Evolutionary conservation across 1,140 invertebrate species (phyloP).

Genomic region (Drosophila neocordata): DNA sequence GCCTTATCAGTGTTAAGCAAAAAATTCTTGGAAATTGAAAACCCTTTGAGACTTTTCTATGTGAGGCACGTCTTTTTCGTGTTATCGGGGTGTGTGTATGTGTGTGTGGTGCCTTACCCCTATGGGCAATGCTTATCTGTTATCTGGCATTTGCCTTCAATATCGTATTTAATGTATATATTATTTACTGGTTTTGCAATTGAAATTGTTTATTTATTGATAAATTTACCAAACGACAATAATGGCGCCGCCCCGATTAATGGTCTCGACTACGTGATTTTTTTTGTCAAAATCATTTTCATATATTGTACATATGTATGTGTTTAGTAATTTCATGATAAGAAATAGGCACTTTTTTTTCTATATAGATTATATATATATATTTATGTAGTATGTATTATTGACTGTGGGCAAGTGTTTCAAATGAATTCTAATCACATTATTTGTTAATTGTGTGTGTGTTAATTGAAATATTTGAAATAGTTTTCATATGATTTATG

Average conservation of each 20-base stretch:
- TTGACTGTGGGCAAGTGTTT: constrained; percentile 66
- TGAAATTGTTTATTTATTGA: constrained; percentile 59
- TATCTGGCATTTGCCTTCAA: constrained; percentile 25
- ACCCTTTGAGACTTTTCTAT: constrained; percentile 20
- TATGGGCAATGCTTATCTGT: constrained; percentile 19
- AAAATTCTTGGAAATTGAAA: constrained; percentile 48
- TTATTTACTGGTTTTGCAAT: constrained; percentile 60
- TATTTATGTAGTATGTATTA: neutral
- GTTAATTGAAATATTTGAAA: constrained; percentile 10
- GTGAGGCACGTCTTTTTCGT: neutral
- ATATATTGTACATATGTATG: neutral
- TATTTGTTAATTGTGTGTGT: neutral
- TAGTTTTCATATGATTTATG: neutral
- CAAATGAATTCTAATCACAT: constrained; percentile 12
- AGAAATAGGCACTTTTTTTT: neutral
- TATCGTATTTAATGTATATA: constrained; percentile 34
- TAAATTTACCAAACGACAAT: constrained; percentile 31
- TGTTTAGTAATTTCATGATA: neutral
- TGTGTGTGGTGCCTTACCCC: constrained; percentile 11
- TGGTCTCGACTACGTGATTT: constrained; percentile 13
- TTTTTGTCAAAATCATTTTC: constrained; percentile 19
- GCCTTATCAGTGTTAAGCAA: constrained; percentile 39
- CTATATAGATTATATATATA: neutral
- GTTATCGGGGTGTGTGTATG: neutral
- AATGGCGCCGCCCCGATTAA: constrained; percentile 32